Evolutionary conservation across 2,797 vertebrate genomes (phyloP).

Genomic region (Phataginus tricuspis): DNA sequence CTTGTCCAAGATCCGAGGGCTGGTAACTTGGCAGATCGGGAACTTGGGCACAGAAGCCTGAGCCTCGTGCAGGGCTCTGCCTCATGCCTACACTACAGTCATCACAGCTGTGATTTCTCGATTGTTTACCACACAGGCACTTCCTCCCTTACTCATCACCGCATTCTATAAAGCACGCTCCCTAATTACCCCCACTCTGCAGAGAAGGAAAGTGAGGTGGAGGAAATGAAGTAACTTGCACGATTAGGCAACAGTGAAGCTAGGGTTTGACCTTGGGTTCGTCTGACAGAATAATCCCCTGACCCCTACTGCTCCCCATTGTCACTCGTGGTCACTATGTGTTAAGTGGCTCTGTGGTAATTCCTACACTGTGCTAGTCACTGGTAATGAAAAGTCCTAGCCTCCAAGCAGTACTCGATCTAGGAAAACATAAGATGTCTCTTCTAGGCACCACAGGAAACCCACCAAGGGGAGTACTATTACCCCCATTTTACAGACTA

Average conservation of each 20-base stretch:
- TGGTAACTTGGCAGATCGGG: neutral
- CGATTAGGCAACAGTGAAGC: neutral
- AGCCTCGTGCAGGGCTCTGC: neutral
- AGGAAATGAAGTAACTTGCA: neutral
- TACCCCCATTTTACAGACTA: neutral
- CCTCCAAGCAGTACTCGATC: neutral
- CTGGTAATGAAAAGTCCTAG: neutral
- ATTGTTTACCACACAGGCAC: fast-evolving
- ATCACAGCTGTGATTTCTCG: neutral
- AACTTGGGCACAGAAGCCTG: neutral
- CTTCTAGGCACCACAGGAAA: neutral
- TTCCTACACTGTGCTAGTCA: neutral
- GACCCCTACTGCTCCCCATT: neutral
- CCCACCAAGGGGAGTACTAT: neutral
- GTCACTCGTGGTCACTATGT: neutral
- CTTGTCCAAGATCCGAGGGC: neutral
- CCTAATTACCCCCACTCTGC: neutral
- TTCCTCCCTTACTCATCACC: neutral
- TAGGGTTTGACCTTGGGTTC: neutral
- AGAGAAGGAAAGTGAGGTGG: neutral
- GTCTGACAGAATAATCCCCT: neutral
- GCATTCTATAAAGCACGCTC: neutral
- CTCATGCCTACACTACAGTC: no score
- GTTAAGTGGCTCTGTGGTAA: neutral
- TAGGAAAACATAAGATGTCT: neutral